These are phyloP conservation scores for Chymomyza procnemis DNA, from an alignment of 2,888 invertebrate genomes.

Conservation along the genomic window DNA sequence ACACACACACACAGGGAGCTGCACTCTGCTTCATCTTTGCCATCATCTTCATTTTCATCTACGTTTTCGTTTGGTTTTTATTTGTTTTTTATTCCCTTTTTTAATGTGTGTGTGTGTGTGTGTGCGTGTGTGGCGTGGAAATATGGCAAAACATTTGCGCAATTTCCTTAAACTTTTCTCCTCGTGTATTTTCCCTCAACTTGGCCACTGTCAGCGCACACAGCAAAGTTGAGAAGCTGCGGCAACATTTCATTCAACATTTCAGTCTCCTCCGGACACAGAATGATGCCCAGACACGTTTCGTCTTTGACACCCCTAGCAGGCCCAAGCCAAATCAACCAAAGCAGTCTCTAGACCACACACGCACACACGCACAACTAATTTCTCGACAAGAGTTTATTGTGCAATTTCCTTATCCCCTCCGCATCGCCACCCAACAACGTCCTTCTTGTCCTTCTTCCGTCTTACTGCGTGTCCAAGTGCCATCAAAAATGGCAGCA, in stretches of 20 bases:
- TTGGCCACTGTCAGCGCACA: not conserved
- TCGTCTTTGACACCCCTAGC: not conserved
- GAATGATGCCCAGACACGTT: not conserved
- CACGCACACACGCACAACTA: conserved; percentile 42
- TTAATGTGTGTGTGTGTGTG: conserved; percentile 5
- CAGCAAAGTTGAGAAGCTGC: conserved; percentile 5
- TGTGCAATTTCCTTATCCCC: conserved; percentile 65
- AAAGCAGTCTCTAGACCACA: not conserved
- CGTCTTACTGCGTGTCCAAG: not conserved
- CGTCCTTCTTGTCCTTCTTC: conserved; percentile 1
- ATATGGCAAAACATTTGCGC: conserved; percentile 5
- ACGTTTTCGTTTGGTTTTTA: not conserved
- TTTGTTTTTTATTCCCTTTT: not conserved
- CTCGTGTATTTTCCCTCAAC: not conserved
- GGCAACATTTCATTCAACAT: not conserved
- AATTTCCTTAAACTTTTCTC: conserved; percentile 4
- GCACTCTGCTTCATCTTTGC: not conserved
- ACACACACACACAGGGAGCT: not conserved
- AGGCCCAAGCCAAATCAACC: not conserved
- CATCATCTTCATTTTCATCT: not conserved
- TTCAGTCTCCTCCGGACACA: not conserved
- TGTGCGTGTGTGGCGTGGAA: conserved; percentile 3
- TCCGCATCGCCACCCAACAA: not conserved
- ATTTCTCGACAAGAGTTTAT: conserved; percentile 71
- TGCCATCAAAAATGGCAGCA: conserved; percentile 17